Conservation (phyloP, 2,113 vertebrate species). For the Hippolais icterina region DNA sequence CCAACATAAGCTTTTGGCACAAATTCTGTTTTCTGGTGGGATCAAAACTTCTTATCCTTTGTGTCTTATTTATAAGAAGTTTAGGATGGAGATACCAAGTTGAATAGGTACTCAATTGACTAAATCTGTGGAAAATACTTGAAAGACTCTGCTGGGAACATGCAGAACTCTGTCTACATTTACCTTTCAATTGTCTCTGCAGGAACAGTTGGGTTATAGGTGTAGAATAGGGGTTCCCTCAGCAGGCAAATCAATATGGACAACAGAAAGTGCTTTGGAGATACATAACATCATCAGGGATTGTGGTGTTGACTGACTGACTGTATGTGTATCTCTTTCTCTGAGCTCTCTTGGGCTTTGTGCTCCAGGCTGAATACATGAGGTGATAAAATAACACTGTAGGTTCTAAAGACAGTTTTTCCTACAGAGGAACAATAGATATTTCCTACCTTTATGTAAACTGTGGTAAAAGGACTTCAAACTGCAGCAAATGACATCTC, state of each 20-base stretch:
- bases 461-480: neutral
- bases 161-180: neutral
- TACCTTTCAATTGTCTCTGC: neutral
- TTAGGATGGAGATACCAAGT: neutral
- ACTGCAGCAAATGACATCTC: neutral
- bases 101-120: neutral
- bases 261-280: neutral
- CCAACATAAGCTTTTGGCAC: neutral
- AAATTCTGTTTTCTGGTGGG: neutral
- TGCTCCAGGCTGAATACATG: neutral
- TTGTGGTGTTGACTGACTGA: neutral
- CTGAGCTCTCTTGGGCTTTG: neutral
- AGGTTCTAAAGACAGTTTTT: neutral
- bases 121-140: neutral
- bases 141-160: neutral
- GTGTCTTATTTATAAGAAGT: neutral
- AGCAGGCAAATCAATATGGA: neutral
- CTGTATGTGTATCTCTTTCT: neutral
- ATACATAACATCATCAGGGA: rapidly evolving
- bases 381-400: neutral
- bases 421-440: neutral
- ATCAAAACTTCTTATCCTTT: neutral
- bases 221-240: neutral
- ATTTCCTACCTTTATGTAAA: neutral
- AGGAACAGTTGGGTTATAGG: neutral